These are phyloP conservation scores for Esox niger DNA, from an alignment of 2,113 vertebrate genomes.

Conservation along the genomic window DNA sequence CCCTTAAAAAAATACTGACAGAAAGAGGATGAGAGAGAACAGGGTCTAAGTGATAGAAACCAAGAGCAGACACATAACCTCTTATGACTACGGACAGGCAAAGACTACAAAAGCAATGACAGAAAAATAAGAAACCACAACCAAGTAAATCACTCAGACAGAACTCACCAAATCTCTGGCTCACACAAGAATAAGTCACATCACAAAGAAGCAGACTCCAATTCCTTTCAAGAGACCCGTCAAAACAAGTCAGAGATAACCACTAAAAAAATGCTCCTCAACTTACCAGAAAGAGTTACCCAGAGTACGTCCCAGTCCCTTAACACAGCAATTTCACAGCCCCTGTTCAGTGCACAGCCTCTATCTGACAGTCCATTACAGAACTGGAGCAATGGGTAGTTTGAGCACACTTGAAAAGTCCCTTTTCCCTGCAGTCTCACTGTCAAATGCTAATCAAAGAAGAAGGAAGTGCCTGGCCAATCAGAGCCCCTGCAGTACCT, in stretches of 20 bases:
- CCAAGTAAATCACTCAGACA: background rate
- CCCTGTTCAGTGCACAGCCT: constrained; percentile 11
- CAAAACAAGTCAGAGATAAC: background rate
- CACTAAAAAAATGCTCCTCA: background rate
- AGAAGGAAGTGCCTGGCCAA: constrained; percentile 64
- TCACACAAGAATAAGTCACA: background rate
- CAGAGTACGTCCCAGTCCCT: constrained; percentile 8
- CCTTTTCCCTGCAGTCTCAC: constrained; percentile 43
- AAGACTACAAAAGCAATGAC: background rate
- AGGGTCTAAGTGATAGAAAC: background rate
- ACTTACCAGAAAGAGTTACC: background rate
- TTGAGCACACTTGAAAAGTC: constrained; percentile 54
- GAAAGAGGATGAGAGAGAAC: background rate
- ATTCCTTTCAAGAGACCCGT: background rate
- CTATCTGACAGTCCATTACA: constrained; percentile 28
- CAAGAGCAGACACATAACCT: background rate
- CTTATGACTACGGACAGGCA: background rate
- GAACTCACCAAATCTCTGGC: background rate
- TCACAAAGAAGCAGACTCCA: background rate
- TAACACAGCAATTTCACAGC: constrained; percentile 7
- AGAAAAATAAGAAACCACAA: no score
- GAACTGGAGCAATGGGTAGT: constrained; percentile 30
- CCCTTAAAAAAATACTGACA: no score
- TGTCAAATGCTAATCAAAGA: constrained; percentile 54
- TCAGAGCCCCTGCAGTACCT: constrained; percentile 37